phyloP scores from a whole-genome alignment of 2,113 vertebrate species.

The Brachionichthys hirsutus region DNA sequence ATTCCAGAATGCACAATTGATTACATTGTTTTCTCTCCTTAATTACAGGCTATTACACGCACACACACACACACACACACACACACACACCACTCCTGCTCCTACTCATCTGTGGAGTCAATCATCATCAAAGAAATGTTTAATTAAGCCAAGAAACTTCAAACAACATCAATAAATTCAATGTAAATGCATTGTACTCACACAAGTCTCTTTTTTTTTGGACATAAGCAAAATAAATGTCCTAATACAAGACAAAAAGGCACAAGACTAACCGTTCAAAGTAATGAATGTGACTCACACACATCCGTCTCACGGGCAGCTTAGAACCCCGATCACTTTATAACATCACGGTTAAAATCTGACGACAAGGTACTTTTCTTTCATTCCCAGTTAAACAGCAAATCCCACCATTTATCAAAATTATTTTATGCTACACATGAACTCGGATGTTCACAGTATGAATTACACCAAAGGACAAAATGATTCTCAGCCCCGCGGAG shows the following conservation, averaged over 20 bases:
- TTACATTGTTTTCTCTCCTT: conserved; percentile 16
- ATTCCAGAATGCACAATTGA: neutral
- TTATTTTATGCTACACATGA: neutral
- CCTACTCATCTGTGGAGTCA: neutral
- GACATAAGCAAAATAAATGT: conserved; percentile 23
- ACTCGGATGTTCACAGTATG: conserved; percentile 27
- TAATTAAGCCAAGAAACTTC: conserved; percentile 17
- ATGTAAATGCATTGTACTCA: conserved; percentile 43
- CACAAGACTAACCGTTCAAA: conserved; percentile 19
- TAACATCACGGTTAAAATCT: conserved; percentile 8
- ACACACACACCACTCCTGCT: too few species aligned
- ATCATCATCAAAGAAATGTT: neutral
- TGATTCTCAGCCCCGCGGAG: conserved; percentile 24
- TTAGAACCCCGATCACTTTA: neutral
- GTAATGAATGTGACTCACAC: conserved; percentile 10
- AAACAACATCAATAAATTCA: conserved; percentile 22
- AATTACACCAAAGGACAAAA: conserved; percentile 7
- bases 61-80: too few species aligned
- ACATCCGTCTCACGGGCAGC: neutral
- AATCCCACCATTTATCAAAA: neutral
- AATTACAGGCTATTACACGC: neutral
- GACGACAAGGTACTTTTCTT: neutral
- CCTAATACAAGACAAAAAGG: conserved; percentile 29
- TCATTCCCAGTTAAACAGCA: conserved; percentile 4
- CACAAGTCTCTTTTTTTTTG: conserved; percentile 4